A percentile compares a stretch with the other conserved stretches of the same genome.
These are phyloP conservation scores for Lacerta viridis DNA, from an alignment of 2,797 vertebrate genomes.

Conservation along the genomic window DNA sequence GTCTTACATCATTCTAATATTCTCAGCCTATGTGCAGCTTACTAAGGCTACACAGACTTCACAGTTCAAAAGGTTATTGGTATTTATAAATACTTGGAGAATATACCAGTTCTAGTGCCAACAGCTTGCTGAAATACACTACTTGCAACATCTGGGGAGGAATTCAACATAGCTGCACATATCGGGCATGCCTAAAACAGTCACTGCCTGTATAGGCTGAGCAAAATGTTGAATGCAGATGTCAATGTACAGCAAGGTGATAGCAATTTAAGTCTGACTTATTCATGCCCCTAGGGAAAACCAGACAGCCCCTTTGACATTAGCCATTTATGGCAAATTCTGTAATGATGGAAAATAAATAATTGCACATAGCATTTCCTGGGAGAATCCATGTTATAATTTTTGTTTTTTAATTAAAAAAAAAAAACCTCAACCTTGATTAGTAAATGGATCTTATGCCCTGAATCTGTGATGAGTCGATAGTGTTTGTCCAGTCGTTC, in stretches of 20 bases:
- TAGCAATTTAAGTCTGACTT: neutral
- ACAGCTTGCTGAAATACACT: neutral
- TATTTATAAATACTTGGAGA: neutral
- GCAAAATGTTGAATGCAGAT: neutral
- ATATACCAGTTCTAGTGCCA: neutral
- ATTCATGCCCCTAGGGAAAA: neutral
- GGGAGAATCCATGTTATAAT: too few species aligned
- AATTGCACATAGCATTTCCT: neutral
- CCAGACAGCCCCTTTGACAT: neutral
- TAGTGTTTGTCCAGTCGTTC: slow-evolving; percentile 85
- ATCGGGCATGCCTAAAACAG: neutral
- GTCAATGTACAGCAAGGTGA: neutral
- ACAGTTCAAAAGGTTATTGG: neutral
- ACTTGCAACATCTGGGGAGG: neutral
- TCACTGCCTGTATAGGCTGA: too few species aligned
- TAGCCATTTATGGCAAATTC: neutral
- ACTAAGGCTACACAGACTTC: neutral
- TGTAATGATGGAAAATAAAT: neutral
- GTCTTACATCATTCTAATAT: neutral
- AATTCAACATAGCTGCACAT: neutral
- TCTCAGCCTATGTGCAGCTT: neutral
- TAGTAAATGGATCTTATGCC: slow-evolving; percentile 88
- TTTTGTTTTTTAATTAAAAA: too few species aligned
- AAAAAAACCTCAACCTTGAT: slow-evolving; percentile 81
- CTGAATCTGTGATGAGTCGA: slow-evolving; percentile 82